A percentile compares a stretch with the other conserved stretches of the same genome.
Conservation (phyloP, 2,888 invertebrate species). For the Priocnemis perturbator region DNA sequence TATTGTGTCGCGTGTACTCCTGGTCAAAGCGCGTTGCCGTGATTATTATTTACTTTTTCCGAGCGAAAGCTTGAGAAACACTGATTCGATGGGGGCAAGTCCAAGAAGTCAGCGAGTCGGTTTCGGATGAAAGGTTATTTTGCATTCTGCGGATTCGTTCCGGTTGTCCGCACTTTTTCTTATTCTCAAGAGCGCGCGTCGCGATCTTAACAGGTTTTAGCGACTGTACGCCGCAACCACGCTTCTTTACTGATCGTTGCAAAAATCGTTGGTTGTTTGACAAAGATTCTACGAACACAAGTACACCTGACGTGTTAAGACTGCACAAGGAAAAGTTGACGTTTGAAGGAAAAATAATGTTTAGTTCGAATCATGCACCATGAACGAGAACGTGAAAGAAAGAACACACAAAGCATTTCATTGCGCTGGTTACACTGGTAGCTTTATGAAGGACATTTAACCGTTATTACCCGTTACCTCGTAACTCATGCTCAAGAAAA, state of each 20-base stretch:
- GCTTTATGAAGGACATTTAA: too few relatives aligned
- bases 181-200: too few relatives aligned
- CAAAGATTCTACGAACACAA: not conserved
- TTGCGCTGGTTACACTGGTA: too few relatives aligned
- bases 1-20: too few relatives aligned
- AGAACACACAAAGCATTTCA: too few relatives aligned
- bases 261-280: slow-evolving; percentile 25
- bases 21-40: too few relatives aligned
- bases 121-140: slow-evolving; percentile 37
- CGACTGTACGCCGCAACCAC: too few relatives aligned
- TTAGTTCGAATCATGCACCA: not conserved
- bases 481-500: not conserved
- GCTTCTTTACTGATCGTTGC: not conserved
- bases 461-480: not conserved
- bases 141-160: slow-evolving; percentile 12
- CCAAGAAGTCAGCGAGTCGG: not conserved
- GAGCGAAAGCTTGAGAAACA: slow-evolving; percentile 37
- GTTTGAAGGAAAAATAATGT: not conserved
- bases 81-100: slow-evolving; percentile 31
- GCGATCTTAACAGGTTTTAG: not conserved
- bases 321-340: not conserved
- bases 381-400: too few relatives aligned
- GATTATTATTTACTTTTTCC: too few relatives aligned
- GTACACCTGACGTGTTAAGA: not conserved
- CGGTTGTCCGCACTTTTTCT: slow-evolving; percentile 16